Conservation (phyloP, 2,113 vertebrate species). For the Collichthys lucidus region DNA sequence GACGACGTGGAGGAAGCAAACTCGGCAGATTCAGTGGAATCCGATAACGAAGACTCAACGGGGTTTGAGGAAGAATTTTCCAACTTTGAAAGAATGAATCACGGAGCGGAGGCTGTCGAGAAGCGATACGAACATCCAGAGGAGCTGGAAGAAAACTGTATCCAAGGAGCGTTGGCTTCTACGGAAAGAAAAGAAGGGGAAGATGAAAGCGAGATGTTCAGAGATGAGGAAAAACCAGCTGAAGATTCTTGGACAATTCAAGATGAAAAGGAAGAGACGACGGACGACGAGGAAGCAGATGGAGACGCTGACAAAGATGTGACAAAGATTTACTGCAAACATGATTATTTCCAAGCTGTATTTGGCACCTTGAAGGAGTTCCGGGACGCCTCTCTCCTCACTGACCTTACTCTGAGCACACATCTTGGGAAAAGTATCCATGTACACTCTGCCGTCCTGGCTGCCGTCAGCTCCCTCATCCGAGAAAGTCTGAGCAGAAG, state of each 20-base stretch:
- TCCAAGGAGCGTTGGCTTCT: background rate
- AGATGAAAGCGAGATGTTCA: background rate
- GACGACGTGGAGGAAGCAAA: background rate
- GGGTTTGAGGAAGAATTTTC: background rate
- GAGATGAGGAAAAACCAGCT: background rate
- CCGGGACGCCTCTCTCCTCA: constrained; percentile 73
- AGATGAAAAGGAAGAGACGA: constrained; percentile 25
- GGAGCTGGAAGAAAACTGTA: background rate
- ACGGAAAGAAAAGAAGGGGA: background rate
- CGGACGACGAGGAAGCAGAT: constrained; percentile 29
- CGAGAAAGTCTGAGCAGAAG: constrained; percentile 20
- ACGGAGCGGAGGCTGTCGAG: background rate
- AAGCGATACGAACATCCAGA: background rate
- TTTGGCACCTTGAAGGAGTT: constrained; percentile 80
- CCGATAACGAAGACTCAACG: background rate
- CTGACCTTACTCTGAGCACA: constrained; percentile 80
- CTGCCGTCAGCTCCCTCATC: constrained; percentile 83
- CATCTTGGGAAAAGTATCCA: constrained; percentile 49
- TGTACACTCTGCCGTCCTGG: constrained; percentile 82
- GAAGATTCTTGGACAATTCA: background rate
- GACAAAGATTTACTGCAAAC: constrained; percentile 59
- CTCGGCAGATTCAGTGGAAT: background rate
- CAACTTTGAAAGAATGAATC: background rate
- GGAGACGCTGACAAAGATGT: constrained; percentile 52
- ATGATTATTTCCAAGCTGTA: constrained; percentile 65